Conservation (phyloP, 2,113 vertebrate species). For the Emydocephalus ijimae region DNA sequence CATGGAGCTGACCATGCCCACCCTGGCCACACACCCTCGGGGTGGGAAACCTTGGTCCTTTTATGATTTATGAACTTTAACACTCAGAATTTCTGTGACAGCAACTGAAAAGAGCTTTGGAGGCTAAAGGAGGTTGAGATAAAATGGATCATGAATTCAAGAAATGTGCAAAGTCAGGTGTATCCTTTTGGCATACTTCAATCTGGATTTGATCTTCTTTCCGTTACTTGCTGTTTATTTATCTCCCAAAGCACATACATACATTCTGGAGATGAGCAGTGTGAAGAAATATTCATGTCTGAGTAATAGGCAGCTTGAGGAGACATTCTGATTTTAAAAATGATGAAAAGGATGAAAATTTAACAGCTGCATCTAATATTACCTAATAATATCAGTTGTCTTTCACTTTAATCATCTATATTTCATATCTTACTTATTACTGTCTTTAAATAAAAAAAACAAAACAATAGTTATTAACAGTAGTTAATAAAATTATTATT, state of each 20-base stretch:
- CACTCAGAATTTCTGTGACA: background rate
- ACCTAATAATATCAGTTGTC: too few species aligned
- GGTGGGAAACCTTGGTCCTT: background rate
- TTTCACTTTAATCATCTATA: too few species aligned
- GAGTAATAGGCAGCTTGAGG: background rate
- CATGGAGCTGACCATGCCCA: too few species aligned
- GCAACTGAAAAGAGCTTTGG: background rate
- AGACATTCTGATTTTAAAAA: background rate
- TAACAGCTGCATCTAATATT: slow-evolving; percentile 9
- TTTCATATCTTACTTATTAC: too few species aligned
- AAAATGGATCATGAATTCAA: background rate
- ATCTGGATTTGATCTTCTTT: background rate
- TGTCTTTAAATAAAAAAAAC: too few species aligned
- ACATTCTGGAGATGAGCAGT: background rate
- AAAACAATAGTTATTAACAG: too few species aligned
- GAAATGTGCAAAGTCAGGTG: background rate
- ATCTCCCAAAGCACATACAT: background rate
- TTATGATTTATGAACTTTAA: background rate
- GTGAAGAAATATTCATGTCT: background rate
- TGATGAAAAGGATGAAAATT: slow-evolving; percentile 17
- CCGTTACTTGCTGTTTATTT: fast-evolving
- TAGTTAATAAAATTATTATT: too few species aligned
- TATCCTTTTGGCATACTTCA: background rate
- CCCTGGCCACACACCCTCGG: too few species aligned
- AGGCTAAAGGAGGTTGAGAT: background rate